Conservation (phyloP, 1,140 invertebrate genomes). For the Melitaea cinxia region DNA sequence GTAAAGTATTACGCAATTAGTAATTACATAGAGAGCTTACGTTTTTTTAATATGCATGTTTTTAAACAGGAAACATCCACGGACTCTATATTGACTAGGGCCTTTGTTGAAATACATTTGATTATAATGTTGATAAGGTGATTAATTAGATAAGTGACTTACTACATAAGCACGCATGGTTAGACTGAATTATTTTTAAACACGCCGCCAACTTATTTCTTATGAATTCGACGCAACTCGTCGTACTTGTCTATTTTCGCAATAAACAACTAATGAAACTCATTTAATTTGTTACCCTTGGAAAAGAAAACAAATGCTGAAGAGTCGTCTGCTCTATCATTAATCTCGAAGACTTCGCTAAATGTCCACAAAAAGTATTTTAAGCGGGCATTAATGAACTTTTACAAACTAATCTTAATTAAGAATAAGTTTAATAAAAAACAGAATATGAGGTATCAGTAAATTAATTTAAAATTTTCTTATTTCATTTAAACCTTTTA, state of each 20-base stretch:
- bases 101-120: not conserved
- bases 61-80: too few relatives aligned
- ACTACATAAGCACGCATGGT: too few relatives aligned
- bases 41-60: too few relatives aligned
- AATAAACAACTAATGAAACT: slow-evolving; percentile 16
- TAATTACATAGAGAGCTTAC: too few relatives aligned
- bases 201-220: too few relatives aligned
- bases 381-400: not conserved
- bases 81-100: not conserved
- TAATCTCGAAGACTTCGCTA: slow-evolving; percentile 20
- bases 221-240: not conserved
- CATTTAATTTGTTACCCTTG: slow-evolving; percentile 11
- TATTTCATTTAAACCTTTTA: too few relatives aligned
- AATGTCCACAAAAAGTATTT: slow-evolving; percentile 15
- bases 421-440: not conserved
- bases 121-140: too few relatives aligned
- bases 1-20: too few relatives aligned
- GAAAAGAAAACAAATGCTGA: slow-evolving; percentile 19
- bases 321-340: slow-evolving; percentile 23
- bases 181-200: too few relatives aligned
- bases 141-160: too few relatives aligned
- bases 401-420: not conserved
- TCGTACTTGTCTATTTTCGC: not conserved
- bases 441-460: too few relatives aligned
- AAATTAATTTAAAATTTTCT: too few relatives aligned